Evolutionary conservation across 2,797 vertebrate genomes (phyloP), one percentile per base, ranked within the genome.

Genomic region (Cetoscarus ocellatus): DNA sequence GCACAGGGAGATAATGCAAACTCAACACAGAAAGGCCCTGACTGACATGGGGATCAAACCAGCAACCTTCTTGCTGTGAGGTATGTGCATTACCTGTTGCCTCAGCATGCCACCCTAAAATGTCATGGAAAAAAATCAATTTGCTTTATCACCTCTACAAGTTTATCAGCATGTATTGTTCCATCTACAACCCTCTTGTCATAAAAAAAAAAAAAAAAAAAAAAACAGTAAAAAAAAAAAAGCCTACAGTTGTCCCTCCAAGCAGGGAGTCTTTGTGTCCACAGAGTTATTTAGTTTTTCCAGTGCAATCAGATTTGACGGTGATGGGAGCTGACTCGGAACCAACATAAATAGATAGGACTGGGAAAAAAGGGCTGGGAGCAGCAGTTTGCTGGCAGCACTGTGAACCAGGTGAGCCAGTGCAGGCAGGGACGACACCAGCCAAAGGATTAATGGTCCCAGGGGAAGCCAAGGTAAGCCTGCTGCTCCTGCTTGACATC

Each of bases 391-490:
- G 85, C 88, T 83, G 82, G 89, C 88, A 89, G 88, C 8, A 42
- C 70, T 53, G 50, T 73, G 78, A 84, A 86, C 86, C 89, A 91
- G 90, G 90, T 90, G 91, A 91, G 82, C 58, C 69, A 47, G 67
- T 69, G 85, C 82, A 80, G 80, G 90, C 81, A 71, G 88, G 85
- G 90, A 91, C 84, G 82, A 89, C 93, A 93, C 86, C 88, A 92
- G 90, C 91, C 84, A 79, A 91, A 92, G 94, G 93, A 95, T 95
- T 94, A 94, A 94, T 94, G 89, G 90, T 92, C 93, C 85, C 91
- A 10, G 66, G 93, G 93, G 93, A 92, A 80, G 86, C 90, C 86
- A 90, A 94, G 90, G 94, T 93, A 94, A 95, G 94, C 91, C 87
- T 85, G 77, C 90, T 87, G 92, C 92, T 93, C 90, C 90, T 75